These are phyloP conservation scores for Anolis sagrei DNA, from an alignment of 2,113 vertebrate species.

Conservation along the genomic window DNA sequence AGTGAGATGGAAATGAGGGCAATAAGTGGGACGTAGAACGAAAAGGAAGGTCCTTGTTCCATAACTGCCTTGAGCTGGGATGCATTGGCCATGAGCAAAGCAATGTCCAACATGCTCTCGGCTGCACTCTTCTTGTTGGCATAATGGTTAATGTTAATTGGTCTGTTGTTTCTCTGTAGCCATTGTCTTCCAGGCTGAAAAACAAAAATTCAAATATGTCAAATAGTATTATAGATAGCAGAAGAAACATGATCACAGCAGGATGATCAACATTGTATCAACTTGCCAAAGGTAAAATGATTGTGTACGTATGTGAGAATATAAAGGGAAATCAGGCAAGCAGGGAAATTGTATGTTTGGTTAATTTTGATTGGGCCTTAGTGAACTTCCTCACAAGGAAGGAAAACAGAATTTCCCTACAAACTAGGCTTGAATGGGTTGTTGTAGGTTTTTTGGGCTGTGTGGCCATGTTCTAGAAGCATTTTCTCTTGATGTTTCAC, in stretches of 20 bases:
- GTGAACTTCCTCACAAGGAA: neutral
- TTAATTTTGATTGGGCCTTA: neutral
- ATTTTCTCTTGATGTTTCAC: too few relatives aligned
- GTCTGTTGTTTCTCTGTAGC: conserved; percentile 51
- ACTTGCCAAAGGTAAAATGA: neutral
- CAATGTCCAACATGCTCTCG: conserved; percentile 97
- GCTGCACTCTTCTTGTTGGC: conserved; percentile 98
- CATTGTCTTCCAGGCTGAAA: conserved; percentile 29
- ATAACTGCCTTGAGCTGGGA: conserved; percentile 95
- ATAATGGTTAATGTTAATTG: conserved; percentile 94
- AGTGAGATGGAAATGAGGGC: conserved; percentile 91
- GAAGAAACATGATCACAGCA: neutral
- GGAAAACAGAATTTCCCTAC: neutral
- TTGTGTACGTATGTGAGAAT: neutral
- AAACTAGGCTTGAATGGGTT: too few relatives aligned
- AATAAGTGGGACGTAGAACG: conserved; percentile 86
- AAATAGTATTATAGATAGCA: fast-evolving
- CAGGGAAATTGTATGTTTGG: too few relatives aligned
- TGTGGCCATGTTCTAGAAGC: too few relatives aligned
- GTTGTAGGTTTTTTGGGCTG: too few relatives aligned
- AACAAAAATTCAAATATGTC: neutral
- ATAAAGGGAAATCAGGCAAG: neutral
- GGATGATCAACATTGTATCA: neutral
- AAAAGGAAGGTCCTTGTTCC: conserved; percentile 84
- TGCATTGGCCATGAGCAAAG: conserved; percentile 95